A percentile compares a stretch with the other conserved stretches of the same genome.
phyloP scores from a whole-genome alignment of 2,888 invertebrate genomes.

The Hypselothyrea guttata region DNA sequence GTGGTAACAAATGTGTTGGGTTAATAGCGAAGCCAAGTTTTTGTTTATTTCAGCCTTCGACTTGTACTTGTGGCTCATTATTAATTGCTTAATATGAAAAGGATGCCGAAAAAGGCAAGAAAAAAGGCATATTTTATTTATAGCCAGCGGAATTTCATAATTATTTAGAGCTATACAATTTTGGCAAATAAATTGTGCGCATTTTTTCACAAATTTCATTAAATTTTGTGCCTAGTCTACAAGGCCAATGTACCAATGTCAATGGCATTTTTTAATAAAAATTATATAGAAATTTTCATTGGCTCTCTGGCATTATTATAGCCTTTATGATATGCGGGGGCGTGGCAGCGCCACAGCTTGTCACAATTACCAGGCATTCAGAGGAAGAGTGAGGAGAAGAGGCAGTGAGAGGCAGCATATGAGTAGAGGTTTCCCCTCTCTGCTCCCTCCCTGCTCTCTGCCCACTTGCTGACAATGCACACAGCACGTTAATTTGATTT shows the following conservation, averaged over 20 bases:
- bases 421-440: conserved; percentile 7
- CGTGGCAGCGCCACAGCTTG: conserved; percentile 37
- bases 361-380: conserved; percentile 52
- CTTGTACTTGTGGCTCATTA: too few species aligned
- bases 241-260: too few species aligned
- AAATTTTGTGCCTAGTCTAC: too few species aligned
- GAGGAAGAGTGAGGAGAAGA: background rate
- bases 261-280: conserved; percentile 7
- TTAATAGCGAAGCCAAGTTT: conserved; percentile 44
- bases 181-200: too few species aligned
- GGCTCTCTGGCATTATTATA: background rate
- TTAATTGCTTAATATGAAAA: conserved; percentile 6
- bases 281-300: conserved; percentile 3
- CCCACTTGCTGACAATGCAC: conserved; percentile 11
- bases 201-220: too few species aligned
- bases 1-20: conserved; percentile 59
- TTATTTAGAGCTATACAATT: too few species aligned
- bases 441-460: background rate
- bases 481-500: conserved; percentile 65
- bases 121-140: background rate
- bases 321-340: conserved; percentile 4
- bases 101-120: background rate
- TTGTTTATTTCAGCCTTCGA: background rate
- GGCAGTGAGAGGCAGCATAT: conserved; percentile 6
- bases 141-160: too few species aligned